Conservation (phyloP, 2,888 invertebrate genomes). For the Phaonia tiefii region DNA sequence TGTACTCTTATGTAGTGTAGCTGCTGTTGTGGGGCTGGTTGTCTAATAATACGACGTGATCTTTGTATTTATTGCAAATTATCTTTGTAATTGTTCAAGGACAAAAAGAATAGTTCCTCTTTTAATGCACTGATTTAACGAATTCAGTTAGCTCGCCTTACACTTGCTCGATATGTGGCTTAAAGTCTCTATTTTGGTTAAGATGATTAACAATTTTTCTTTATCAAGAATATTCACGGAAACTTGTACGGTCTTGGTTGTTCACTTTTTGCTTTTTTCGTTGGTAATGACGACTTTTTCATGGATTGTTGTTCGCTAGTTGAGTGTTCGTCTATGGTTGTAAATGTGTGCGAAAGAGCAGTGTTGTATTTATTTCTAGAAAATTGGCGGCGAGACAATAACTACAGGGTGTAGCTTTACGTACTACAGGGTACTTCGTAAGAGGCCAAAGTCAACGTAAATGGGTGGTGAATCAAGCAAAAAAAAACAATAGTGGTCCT, state of each 20-base stretch:
- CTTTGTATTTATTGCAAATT: slow-evolving; percentile 51
- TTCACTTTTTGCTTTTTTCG: slow-evolving; percentile 47
- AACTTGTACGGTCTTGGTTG: slow-evolving; percentile 29
- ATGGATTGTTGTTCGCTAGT: slow-evolving; percentile 30
- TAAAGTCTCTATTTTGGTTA: slow-evolving; percentile 7
- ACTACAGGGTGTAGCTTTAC: slow-evolving; percentile 17
- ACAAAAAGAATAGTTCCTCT: slow-evolving; percentile 36
- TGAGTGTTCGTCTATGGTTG: too few species aligned
- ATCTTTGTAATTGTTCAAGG: slow-evolving; percentile 53
- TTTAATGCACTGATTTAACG: slow-evolving; percentile 22
- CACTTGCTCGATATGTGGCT: background rate
- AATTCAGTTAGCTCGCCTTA: slow-evolving; percentile 3
- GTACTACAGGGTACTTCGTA: too few species aligned
- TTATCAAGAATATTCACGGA: slow-evolving; percentile 18
- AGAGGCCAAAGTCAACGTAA: too few species aligned
- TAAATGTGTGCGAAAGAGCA: slow-evolving; percentile 9
- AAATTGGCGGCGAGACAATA: slow-evolving; percentile 13
- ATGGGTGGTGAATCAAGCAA: too few species aligned
- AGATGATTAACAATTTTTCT: slow-evolving; percentile 50
- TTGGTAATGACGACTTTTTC: slow-evolving; percentile 29
- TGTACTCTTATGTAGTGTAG: slow-evolving; percentile 11
- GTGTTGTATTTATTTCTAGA: slow-evolving; percentile 49
- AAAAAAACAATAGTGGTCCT: too few species aligned
- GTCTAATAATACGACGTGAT: slow-evolving; percentile 61
- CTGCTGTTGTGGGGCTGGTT: slow-evolving; percentile 24